These are phyloP conservation scores for Cheilosia variabilis DNA, from an alignment of 2,888 invertebrate species.

Conservation along the genomic window DNA sequence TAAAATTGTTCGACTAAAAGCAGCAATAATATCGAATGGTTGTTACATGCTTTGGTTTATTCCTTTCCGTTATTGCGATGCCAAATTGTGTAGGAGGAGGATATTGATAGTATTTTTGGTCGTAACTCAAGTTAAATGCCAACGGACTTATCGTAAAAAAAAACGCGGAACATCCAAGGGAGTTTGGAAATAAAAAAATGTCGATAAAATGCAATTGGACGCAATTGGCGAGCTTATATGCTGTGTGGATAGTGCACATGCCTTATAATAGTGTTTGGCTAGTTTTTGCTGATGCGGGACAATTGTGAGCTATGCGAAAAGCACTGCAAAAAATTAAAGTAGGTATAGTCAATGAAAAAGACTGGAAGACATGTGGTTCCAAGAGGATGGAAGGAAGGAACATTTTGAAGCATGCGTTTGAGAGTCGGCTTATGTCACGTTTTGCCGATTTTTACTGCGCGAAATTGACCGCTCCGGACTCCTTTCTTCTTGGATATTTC, in stretches of 20 bases:
- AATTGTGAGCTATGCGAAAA: no score
- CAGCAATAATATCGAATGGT: constrained; percentile 49
- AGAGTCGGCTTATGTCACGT: no score
- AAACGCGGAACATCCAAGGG: constrained; percentile 3
- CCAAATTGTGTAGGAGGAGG: constrained; percentile 21
- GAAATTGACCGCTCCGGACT: no score
- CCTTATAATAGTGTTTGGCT: no score
- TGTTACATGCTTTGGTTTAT: constrained; percentile 10
- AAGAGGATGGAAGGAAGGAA: no score
- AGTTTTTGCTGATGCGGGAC: no score
- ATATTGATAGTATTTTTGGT: constrained; percentile 28
- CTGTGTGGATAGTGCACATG: not conserved
- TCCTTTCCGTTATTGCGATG: constrained; percentile 20
- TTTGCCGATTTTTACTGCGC: no score
- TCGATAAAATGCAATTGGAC: constrained; percentile 44
- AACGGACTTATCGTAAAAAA: constrained; percentile 46
- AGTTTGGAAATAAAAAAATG: constrained; percentile 23
- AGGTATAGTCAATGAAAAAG: no score
- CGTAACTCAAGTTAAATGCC: constrained; percentile 53
- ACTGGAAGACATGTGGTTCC: no score
- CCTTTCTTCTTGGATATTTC: no score
- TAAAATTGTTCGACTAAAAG: constrained; percentile 44
- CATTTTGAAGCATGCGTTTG: no score
- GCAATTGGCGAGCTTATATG: constrained; percentile 35
- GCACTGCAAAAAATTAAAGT: no score